A percentile compares a stretch with the other conserved stretches of the same genome.
phyloP scores from a whole-genome alignment of 2,888 invertebrate genomes.

The Napeogenes inachia region DNA sequence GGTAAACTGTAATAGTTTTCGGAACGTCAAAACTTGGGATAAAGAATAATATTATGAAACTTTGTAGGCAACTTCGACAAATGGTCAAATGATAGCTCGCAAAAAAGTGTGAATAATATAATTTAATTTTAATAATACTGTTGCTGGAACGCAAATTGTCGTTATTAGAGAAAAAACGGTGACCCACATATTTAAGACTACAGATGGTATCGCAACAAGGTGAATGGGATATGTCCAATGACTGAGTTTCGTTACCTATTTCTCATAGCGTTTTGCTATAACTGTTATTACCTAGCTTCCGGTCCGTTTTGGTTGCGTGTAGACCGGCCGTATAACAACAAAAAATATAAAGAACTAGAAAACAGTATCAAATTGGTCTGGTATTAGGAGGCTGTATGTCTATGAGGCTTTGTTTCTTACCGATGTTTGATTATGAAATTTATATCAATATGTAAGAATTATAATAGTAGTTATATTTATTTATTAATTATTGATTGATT shows the following conservation, averaged over 20 bases:
- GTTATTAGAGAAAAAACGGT: slow-evolving; percentile 46
- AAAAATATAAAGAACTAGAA: slow-evolving; percentile 69
- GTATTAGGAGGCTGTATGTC: slow-evolving; percentile 48
- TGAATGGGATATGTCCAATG: slow-evolving; percentile 58
- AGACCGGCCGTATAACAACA: slow-evolving; percentile 56
- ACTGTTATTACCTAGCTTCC: slow-evolving; percentile 64
- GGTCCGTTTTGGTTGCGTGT: slow-evolving; percentile 55
- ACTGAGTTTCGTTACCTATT: slow-evolving; percentile 70
- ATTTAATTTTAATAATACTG: slow-evolving; percentile 22
- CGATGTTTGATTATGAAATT: slow-evolving; percentile 27
- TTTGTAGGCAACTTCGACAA: slow-evolving; percentile 44
- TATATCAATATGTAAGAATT: slow-evolving; percentile 32
- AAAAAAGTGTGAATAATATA: slow-evolving; percentile 45
- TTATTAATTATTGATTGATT: slow-evolving; percentile 4
- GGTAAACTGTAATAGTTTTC: too few relatives aligned
- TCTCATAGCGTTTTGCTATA: slow-evolving; percentile 71
- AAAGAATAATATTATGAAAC: too few relatives aligned
- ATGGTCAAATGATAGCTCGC: slow-evolving; percentile 55
- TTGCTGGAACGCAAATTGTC: slow-evolving; percentile 53
- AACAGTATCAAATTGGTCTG: slow-evolving; percentile 70
- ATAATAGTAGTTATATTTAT: slow-evolving; percentile 26
- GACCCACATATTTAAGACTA: slow-evolving; percentile 62
- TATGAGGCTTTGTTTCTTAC: slow-evolving; percentile 49
- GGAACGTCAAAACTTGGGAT: too few relatives aligned
- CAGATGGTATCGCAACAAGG: slow-evolving; percentile 63